Base-by-base conservation (phyloP, 1,140 invertebrate genomes). In the Pectinophora gossypiella region DNA sequence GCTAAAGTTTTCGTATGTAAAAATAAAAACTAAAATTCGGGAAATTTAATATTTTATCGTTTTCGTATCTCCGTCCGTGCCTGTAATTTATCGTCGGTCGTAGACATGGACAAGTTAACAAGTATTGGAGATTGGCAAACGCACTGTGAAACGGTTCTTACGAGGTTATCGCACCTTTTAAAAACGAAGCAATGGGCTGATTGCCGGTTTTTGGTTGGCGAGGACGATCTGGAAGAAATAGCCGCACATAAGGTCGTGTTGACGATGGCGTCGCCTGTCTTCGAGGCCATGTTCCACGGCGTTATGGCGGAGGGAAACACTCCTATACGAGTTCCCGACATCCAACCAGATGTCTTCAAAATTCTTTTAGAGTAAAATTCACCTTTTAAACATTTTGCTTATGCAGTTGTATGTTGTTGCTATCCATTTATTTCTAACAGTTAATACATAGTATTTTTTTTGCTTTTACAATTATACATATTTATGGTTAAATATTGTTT, bases 331-430 rank as follows among this genome's bases (percentile, higher is more conserved):
- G 95, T 97, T 61, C 88, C 92, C 19, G 95, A 97, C 85, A 93
- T 96, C 2, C 94, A 95, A 72, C 94, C 95, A 2, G 93, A 96
- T 64, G 94, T 95, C 6, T 97, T 97, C 64, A 92, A 92, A 77
- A 91, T 93, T 10, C 83, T 96, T 40, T 60, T 80, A 27, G 71
- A 85, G 72, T 82, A 62, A 72, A 27, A 10, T 38, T 46, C 15
- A 13, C 18, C 13, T 48, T 32, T 48, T 27, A n/a, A n/a, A n/a
- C n/a, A n/a, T n/a, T n/a, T n/a, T n/a, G n/a, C n/a, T n/a, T n/a
- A n/a, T n/a, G n/a, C n/a, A n/a, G n/a, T n/a, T n/a, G n/a, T n/a
- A n/a, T n/a, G n/a, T n/a, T n/a, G n/a, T n/a, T n/a, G n/a, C n/a
- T n/a, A n/a, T n/a, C n/a, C n/a, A n/a, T n/a, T n/a, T n/a, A n/a